Conservation (phyloP, 2,797 vertebrate genomes). For the Podarcis siculus region DNA sequence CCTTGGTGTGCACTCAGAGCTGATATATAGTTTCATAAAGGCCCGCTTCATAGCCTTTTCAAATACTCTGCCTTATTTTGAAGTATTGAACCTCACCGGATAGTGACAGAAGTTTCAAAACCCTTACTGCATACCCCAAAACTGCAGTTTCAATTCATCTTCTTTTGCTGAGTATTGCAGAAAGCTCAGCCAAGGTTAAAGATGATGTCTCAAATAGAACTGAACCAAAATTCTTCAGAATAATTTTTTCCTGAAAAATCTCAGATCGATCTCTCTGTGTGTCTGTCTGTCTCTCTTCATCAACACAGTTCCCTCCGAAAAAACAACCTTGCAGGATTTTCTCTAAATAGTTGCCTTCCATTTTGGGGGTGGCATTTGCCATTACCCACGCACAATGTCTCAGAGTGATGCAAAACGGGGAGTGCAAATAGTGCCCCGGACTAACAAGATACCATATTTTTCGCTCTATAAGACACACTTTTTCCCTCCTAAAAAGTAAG, state of each 20-base stretch:
- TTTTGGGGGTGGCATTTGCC: too few relatives aligned
- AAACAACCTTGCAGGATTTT: background rate
- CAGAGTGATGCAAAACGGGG: too few relatives aligned
- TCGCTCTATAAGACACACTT: too few relatives aligned
- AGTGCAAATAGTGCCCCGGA: too few relatives aligned
- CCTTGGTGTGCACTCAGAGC: background rate
- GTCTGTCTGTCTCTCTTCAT: too few relatives aligned
- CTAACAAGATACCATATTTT: too few relatives aligned
- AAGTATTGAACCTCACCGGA: background rate
- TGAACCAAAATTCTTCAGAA: background rate
- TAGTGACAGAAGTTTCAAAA: too few relatives aligned
- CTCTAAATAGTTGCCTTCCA: background rate
- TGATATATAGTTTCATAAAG: background rate
- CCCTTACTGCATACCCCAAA: background rate
- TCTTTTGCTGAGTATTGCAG: background rate
- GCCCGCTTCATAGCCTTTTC: background rate
- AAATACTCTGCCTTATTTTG: background rate
- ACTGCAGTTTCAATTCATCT: background rate
- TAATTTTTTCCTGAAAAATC: too few relatives aligned
- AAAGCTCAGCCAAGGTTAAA: background rate
- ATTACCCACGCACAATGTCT: too few relatives aligned
- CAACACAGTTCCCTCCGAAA: too few relatives aligned
- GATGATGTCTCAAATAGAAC: accelerated
- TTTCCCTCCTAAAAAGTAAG: too few relatives aligned
- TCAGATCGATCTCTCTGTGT: too few relatives aligned